Evolutionary conservation across 2,113 vertebrate genomes (phyloP).

Genomic region (Varanus komodoensis): DNA sequence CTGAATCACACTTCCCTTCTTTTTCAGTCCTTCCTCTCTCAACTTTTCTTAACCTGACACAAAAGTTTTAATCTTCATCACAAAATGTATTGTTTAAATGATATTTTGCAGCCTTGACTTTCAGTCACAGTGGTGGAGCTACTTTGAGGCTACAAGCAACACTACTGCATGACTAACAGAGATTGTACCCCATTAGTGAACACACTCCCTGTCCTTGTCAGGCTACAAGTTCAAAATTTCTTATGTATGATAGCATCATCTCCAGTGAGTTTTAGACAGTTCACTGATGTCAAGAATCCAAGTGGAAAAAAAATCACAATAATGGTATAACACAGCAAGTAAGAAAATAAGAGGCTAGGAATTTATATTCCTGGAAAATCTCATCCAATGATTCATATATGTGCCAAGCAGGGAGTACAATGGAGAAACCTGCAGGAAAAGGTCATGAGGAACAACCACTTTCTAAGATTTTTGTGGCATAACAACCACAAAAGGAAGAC

Average conservation of each 20-base stretch:
- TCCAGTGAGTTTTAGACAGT: neutral
- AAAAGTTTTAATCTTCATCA: neutral
- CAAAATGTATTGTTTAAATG: neutral
- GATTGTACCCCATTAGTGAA: neutral
- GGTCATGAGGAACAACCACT: neutral
- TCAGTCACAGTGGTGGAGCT: neutral
- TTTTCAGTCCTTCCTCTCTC: neutral
- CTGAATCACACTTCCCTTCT: neutral
- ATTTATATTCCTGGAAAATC: neutral
- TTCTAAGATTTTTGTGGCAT: neutral
- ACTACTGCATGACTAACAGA: neutral
- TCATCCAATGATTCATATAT: neutral
- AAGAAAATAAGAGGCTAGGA: neutral
- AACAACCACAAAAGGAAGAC: neutral
- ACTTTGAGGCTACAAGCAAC: neutral
- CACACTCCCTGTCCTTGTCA: neutral
- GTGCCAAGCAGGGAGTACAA: neutral
- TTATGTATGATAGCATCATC: neutral
- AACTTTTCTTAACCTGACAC: neutral
- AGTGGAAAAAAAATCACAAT: neutral
- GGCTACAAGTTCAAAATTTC: neutral
- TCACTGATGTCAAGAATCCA: neutral
- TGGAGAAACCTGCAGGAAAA: neutral
- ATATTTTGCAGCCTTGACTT: neutral
- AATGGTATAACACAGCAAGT: neutral